Base-by-base conservation (phyloP, 2,797 vertebrate species). In the Pseudochromis fuscus region DNA sequence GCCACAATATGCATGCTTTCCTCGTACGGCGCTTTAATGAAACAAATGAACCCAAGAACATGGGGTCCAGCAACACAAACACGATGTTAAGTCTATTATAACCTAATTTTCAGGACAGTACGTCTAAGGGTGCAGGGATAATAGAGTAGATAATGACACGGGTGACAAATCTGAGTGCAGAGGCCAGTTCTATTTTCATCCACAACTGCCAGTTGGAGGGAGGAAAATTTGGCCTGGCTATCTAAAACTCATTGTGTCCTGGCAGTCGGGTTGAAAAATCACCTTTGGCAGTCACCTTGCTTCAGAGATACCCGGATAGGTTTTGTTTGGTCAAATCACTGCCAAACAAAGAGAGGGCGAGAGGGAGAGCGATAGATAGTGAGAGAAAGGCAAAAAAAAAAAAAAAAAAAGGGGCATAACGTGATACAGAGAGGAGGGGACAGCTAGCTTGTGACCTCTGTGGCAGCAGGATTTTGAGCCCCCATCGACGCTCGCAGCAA, bases 231-330 rank as follows among this genome's bases (percentile, higher is more conserved):
- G 83, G 77, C 74, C 33, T 12, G 46, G 67, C 64, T 49, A 62
- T 67, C 62, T 85, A 56, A 84, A 85, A 85, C 72, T 84, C 75
- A 83, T 84, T 85, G 63, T 77, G 58, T 64, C 33, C 86, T 82
- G 80, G 86, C 84, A 84, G 76, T 53, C 64, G 23, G 51, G 57
- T 53, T 88, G 75, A 84, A 81, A 86, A 85, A 86, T 87, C 85
- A 84, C 81, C 64, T 87, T 83, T 88, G 79, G 76, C 84, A 88
- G 82, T 89, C 91, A 90, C 87, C 89, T 91, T 92, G 87, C 75
- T 87, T 85, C 71, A 69, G 81, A 89, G 75, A 75, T 74, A 81
- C 51, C 40, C 62, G 15, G 66, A 67, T 80, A 49, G 60, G 62
- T 82, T 89, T 82, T 87, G 77, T 91, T 89, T 91, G 72, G 79